Conservation (phyloP, 2,888 invertebrate species). For the Lypha dubia region DNA sequence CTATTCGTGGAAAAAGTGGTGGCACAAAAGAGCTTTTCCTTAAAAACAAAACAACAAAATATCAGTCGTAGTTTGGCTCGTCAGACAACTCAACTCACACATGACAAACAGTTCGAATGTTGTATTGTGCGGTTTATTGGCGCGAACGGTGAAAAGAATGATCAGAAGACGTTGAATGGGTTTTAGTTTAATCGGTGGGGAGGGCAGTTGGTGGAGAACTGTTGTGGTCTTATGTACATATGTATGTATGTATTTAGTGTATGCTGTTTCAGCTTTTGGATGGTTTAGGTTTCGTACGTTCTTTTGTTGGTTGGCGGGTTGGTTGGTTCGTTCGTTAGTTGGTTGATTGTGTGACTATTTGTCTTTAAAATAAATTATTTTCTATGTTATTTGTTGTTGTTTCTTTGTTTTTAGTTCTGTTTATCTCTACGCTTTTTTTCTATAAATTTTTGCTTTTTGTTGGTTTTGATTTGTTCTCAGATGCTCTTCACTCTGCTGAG, state of each 20-base stretch:
- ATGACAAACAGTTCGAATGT: constrained; percentile 77
- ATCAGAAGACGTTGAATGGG: constrained; percentile 1
- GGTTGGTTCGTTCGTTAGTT: constrained; percentile 42
- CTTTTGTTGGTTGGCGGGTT: constrained; percentile 50
- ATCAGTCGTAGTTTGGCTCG: constrained; percentile 60
- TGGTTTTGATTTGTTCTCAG: constrained; percentile 68
- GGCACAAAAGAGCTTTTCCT: constrained; percentile 65
- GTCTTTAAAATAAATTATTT: constrained; percentile 52
- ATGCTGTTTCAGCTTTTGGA: constrained; percentile 58
- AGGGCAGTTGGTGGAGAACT: constrained; percentile 28
- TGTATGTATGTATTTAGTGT: neutral
- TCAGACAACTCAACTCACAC: constrained; percentile 75
- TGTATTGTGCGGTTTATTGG: constrained; percentile 40
- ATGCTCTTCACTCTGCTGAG: constrained; percentile 45
- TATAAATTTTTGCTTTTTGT: constrained; percentile 50
- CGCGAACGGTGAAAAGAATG: constrained; percentile 42
- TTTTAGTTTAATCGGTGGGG: neutral
- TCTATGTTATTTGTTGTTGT: constrained; percentile 60
- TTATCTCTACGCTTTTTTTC: constrained; percentile 55
- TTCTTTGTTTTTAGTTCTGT: constrained; percentile 59
- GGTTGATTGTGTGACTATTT: constrained; percentile 44
- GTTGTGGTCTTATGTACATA: constrained; percentile 34
- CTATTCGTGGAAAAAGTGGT: constrained; percentile 37
- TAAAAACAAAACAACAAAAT: constrained; percentile 63
- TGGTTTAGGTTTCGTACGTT: constrained; percentile 60